Percentiles rank a stretch among this genome's conserved stretches.
phyloP scores from a whole-genome alignment of 2,888 invertebrate species.

The Coremacera marginata region DNA sequence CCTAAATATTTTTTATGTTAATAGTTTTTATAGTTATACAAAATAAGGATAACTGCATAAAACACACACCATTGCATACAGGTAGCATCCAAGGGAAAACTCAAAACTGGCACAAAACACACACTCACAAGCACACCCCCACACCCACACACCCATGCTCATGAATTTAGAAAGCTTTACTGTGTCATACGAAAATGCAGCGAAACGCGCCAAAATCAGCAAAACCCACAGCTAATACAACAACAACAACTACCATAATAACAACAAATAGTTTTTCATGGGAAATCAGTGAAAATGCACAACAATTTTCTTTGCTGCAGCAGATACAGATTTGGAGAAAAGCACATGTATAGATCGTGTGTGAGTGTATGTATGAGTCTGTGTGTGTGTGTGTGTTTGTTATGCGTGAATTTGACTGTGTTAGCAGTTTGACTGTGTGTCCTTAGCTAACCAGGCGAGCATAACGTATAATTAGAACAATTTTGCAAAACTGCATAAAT shows the following conservation, averaged over 20 bases:
- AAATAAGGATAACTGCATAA: not conserved
- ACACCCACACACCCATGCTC: not conserved
- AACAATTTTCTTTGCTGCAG: constrained; percentile 11
- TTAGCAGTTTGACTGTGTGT: not conserved
- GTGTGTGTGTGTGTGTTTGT: not conserved
- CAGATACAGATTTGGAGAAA: not conserved
- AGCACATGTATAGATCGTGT: not conserved
- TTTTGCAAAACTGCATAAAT: not conserved
- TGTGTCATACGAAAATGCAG: constrained; percentile 18
- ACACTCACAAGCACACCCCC: not conserved
- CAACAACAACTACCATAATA: not conserved
- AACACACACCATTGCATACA: not conserved
- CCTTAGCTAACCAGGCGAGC: constrained; percentile 20
- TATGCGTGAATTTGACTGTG: not conserved
- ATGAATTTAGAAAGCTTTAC: not conserved
- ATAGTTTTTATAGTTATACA: no score
- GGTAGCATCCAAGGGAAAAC: no score
- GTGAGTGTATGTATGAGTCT: not conserved
- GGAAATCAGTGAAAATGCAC: constrained; percentile 33
- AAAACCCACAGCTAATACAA: not conserved
- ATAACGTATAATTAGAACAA: constrained; percentile 16
- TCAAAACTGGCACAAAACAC: not conserved
- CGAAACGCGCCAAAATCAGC: constrained; percentile 11
- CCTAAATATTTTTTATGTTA: no score
- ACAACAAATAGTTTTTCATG: constrained; percentile 20